Evolutionary conservation across 2,888 invertebrate genomes (phyloP).

Genomic region (Morinoia aosen): DNA sequence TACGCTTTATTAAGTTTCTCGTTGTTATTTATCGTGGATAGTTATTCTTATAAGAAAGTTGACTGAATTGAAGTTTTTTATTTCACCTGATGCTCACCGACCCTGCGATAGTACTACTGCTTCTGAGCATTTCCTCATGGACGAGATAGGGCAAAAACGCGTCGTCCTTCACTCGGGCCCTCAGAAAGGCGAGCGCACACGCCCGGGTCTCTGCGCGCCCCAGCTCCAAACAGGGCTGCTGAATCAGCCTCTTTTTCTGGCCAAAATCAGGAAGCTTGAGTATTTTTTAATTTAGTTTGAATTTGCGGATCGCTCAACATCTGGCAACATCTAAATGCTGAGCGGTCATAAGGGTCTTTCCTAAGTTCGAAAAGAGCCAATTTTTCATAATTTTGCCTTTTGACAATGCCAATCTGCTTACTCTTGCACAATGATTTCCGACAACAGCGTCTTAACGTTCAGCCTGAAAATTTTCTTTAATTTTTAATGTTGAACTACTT

Average conservation of each 20-base stretch:
- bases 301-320: too few relatives aligned
- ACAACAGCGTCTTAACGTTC: neutral
- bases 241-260: too few relatives aligned
- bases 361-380: too few relatives aligned
- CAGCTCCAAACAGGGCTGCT: neutral
- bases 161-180: conserved; percentile 20
- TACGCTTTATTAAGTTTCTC: neutral
- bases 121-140: neutral
- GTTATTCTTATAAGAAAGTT: neutral
- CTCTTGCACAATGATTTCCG: neutral
- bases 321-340: too few relatives aligned
- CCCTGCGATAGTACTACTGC: neutral
- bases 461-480: neutral
- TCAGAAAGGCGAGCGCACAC: neutral
- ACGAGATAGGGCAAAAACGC: neutral
- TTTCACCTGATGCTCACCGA: neutral
- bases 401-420: too few relatives aligned
- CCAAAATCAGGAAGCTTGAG: too few relatives aligned
- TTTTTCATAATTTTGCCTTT: too few relatives aligned
- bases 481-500: neutral
- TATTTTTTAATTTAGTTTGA: too few relatives aligned
- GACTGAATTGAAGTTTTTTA: neutral
- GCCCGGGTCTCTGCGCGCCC: neutral
- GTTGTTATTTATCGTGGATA: conserved; percentile 29
- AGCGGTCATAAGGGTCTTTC: too few relatives aligned